Evolutionary conservation across 2,888 invertebrate species (phyloP), one percentile per base, ranked within the genome.

Genomic region (Allophyes oxyacanthae): DNA sequence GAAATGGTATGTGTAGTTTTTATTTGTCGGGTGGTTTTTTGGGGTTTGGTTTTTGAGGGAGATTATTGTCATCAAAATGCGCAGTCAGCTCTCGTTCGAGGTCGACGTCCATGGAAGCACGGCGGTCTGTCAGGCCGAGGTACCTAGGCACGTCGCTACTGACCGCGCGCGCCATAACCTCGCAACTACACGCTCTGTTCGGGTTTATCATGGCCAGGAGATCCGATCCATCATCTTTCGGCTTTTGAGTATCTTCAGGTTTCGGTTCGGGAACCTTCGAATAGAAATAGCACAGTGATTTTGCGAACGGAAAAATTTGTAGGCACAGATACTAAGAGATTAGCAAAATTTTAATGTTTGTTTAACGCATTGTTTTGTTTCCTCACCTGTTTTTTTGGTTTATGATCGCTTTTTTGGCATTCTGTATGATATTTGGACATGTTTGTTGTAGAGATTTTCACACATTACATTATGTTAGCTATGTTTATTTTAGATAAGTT

Each of bases 111-210:
- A 28, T 8, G 7, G 42, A 10, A 5, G 41, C 61, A 9, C 62
- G 68, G 25, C 28, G 65, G 11, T 62, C 54, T 0, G 67, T 11
- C 46, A 82, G 48, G 13, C 81, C 82, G 2, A 86, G 52, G 54
- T 84, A 75, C 53, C 46, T 76, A 30, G 84, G 83, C 0, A 85
- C 48, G 48, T 85, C 62, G 1, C 84, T 78, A 0, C 72, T 64
- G 0, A 88, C 58, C 0, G 85, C 86, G 7, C 79, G 76, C 0
- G 87, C 85, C 9, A 82, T 64, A 9, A 83, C 66, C 38, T 82
- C 83, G 58, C 90, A 90, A 20, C 64, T 67, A 61, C 88, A 89
- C 25, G 72, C 53, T 33, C 57, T 53, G 1, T 79, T 66, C 0
- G 67, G 58, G 25, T 72, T 80, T 7, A 86, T 6, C 0, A 77